Percentiles rank a stretch among this genome's conserved stretches.
phyloP scores from a whole-genome alignment of 2,888 invertebrate genomes.

The Lagria hirta region DNA sequence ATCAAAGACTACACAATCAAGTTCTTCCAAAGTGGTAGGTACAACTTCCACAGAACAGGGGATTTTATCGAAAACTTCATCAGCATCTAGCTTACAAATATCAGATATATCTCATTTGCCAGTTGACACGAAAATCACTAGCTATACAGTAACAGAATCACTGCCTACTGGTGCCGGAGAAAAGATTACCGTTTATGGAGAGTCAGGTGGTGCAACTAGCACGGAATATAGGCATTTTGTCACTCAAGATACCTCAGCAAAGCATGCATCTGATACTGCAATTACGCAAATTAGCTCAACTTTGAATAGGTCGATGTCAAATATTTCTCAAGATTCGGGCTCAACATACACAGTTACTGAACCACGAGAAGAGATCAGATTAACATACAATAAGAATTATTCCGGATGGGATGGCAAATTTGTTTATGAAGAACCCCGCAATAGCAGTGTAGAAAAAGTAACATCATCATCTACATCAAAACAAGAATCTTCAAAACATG shows the following conservation, averaged over 20 bases:
- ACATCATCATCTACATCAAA: too few species aligned
- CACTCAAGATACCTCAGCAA: conserved; percentile 38
- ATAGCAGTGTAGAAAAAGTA: conserved; percentile 5
- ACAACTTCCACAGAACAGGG: conserved; percentile 19
- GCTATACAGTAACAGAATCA: conserved; percentile 50
- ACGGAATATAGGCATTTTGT: conserved; percentile 52
- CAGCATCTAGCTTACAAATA: conserved; percentile 50
- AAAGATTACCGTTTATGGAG: conserved; percentile 51
- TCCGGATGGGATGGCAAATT: conserved; percentile 58
- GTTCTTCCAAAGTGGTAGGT: conserved; percentile 36
- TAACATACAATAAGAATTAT: conserved; percentile 51
- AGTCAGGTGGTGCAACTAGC: conserved; percentile 46
- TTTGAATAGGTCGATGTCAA: conserved; percentile 47
- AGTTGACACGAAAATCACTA: conserved; percentile 43
- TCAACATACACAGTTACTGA: conserved; percentile 52
- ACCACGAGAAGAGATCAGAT: conserved; percentile 49
- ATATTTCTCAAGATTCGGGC: conserved; percentile 46
- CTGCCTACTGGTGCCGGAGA: conserved; percentile 50
- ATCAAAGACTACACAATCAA: conserved; percentile 35
- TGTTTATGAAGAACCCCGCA: conserved; percentile 48
- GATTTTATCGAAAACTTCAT: conserved; percentile 47
- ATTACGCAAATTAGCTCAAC: conserved; percentile 51
- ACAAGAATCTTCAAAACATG: too few species aligned
- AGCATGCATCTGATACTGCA: conserved; percentile 4
- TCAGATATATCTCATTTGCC: conserved; percentile 52